Conservation (phyloP, 2,888 invertebrate genomes). For the Dynastes grantii region DNA sequence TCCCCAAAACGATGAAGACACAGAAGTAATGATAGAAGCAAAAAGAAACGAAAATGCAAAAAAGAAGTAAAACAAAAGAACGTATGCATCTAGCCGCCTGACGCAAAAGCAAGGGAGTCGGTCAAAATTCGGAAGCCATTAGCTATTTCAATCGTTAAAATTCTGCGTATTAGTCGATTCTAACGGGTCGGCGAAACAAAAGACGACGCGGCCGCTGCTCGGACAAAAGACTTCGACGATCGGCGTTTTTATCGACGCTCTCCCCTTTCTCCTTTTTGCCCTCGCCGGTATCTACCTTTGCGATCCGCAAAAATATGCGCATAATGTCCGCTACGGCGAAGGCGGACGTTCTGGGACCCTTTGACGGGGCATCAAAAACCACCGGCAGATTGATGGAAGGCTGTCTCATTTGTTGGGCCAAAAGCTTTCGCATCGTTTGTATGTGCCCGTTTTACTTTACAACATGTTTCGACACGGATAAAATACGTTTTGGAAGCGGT, state of each 20-base stretch:
- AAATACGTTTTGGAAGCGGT: neutral
- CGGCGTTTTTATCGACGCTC: conserved; percentile 64
- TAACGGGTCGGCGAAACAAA: conserved; percentile 64
- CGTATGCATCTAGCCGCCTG: neutral
- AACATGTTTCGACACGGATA: neutral
- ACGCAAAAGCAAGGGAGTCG: neutral
- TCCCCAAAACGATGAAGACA: too few relatives aligned
- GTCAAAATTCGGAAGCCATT: conserved; percentile 46
- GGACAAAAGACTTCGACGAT: conserved; percentile 60
- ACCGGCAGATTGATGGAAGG: conserved; percentile 33
- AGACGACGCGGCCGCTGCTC: conserved; percentile 61
- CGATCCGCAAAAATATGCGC: conserved; percentile 46
- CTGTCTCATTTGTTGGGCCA: conserved; percentile 38
- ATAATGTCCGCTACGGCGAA: conserved; percentile 17
- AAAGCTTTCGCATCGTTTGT: neutral
- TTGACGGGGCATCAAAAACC: conserved; percentile 16
- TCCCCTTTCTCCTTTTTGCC: neutral
- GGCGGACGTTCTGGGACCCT: neutral
- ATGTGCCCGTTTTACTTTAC: neutral
- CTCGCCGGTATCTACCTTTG: neutral
- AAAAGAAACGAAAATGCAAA: neutral
- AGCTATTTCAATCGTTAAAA: conserved; percentile 46
- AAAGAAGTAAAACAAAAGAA: neutral
- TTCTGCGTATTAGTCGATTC: conserved; percentile 65
- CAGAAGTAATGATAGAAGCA: too few relatives aligned